Evolutionary conservation across 2,888 invertebrate species (phyloP), one percentile per base, ranked within the genome.

Genomic region (Beris morrisii): DNA sequence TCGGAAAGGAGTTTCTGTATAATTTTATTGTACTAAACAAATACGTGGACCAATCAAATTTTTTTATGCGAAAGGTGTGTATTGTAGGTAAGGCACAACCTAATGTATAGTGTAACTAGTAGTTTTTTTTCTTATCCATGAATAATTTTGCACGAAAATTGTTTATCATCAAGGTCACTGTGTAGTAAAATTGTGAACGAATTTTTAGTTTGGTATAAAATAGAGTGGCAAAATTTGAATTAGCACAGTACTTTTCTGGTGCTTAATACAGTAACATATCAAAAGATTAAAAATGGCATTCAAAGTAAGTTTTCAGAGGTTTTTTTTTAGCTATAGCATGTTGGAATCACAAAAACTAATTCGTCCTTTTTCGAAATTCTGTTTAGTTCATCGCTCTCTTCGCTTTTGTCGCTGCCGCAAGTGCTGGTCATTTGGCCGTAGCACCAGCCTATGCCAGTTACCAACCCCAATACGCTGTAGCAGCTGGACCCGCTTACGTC

Each of bases 381-480:
- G 1, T 38, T 38, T 4, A 52, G 52, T 22, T 52, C 4, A 22
- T 52, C 52, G 52, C 22, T 28, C 22, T 52, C 2, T 22, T 15
- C 28, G 52, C 52, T 52, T 52, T 52, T 9, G 52, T 28, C 22
- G 13, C 52, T 5, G 52, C 22, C 13, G 22, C 52, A 5, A 52
- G 52, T 52, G 52, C 52, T 22, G 65, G 65, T 50, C 58, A 65
- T 53, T 53, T 65, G n/a, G 56, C 58, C 22, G 58, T 58, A 15
- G 68, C 55, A 12, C 64, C 55, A 13, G 64, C 59, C 2, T 66
- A 67, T 48, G 55, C 59, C 32, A 46, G 54, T 9, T 67, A 67
- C 43, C 52, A 61, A 56, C 48, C 50, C n/a, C 12, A 52, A 2
- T 66, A 61, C 31, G 66, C 66, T 54, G 46, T 46, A n/a, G 52